A percentile compares a stretch with the other conserved stretches of the same genome.
Evolutionary conservation across 2,888 invertebrate species (phyloP).

Genomic region (Lysandra bellargus): DNA sequence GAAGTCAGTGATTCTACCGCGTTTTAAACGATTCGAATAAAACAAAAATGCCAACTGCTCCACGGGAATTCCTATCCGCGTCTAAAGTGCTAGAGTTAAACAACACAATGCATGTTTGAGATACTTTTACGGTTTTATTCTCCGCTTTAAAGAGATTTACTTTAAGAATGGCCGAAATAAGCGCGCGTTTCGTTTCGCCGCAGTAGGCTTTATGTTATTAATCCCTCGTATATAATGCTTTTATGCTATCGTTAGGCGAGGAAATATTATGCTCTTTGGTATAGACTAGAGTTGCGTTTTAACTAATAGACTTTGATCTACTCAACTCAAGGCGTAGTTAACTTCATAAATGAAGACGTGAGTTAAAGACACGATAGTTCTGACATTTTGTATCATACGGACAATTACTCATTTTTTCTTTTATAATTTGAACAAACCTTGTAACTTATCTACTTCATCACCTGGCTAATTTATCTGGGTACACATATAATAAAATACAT

Average conservation of each 20-base stretch:
- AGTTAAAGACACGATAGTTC: too few species aligned
- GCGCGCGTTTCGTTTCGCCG: background rate
- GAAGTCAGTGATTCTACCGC: slow-evolving; percentile 9
- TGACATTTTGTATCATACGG: too few species aligned
- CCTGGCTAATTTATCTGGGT: too few species aligned
- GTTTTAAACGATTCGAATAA: slow-evolving; percentile 5
- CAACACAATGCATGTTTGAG: slow-evolving; percentile 23
- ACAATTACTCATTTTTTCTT: too few species aligned
- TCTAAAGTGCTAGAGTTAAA: slow-evolving; percentile 23
- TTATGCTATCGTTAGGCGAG: background rate
- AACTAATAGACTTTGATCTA: too few species aligned
- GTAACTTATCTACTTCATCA: too few species aligned
- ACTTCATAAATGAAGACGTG: too few species aligned
- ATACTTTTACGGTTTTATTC: slow-evolving; percentile 23
- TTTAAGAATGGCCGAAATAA: slow-evolving; percentile 5
- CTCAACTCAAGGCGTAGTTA: too few species aligned
- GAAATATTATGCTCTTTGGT: background rate
- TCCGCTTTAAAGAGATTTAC: slow-evolving; percentile 19
- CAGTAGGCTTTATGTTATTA: slow-evolving; percentile 3
- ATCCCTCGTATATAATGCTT: background rate
- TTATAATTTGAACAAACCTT: too few species aligned
- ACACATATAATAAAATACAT: too few species aligned
- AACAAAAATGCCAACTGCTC: slow-evolving; percentile 18
- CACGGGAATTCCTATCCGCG: slow-evolving; percentile 22
- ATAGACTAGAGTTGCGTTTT: background rate